Base-by-base conservation (phyloP, 2,113 vertebrate species). In the Salvelinus alpinus region DNA sequence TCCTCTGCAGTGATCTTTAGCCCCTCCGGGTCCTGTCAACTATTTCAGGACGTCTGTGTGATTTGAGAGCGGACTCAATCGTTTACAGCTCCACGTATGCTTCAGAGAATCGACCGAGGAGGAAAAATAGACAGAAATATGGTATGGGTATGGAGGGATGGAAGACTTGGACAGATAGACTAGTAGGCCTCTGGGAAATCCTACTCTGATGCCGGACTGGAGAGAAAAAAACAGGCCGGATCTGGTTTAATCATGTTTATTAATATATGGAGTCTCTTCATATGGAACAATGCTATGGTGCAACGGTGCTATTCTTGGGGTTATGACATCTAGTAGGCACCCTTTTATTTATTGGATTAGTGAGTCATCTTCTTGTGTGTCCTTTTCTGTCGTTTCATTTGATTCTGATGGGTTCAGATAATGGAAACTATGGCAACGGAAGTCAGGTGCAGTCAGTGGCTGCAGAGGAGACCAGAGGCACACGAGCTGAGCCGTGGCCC, bases 1-100 rank as follows among this genome's bases (percentile, higher is more conserved):
- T 89, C 88, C 85, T 84, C 84, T 79, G 86, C 85, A 79, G 80
- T 92, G 91, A 91, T 91, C 91, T 90, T 88, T 91, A 83, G 86
- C 91, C 88, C 87, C 88, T 90, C 77, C 82, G 87, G 89, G 88
- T 89, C 88, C 85, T 84, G 79, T 74, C 81, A 84, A 91, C 90
- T 91, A 84, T 91, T 91, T 88, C 86, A 90, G 87, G 84, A 91
- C 80, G 76, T 88, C 84, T 85, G 85, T 83, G 81, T 82, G 80
- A 87, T 89, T 89, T 87, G 73, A 88, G 84, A 86, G 82, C 84
- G 81, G 86, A 89, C 88, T 86, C 80, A 74, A 87, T 73, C 78
- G 11, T 86, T 82, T 82, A 44, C 38, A 44, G 38, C 38, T 44
- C 38, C 38, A 78, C 72, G 24, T 82, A 70, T 75, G 84, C 86